Base-by-base conservation (phyloP, 2,888 invertebrate species). In the Griposia aprilina region DNA sequence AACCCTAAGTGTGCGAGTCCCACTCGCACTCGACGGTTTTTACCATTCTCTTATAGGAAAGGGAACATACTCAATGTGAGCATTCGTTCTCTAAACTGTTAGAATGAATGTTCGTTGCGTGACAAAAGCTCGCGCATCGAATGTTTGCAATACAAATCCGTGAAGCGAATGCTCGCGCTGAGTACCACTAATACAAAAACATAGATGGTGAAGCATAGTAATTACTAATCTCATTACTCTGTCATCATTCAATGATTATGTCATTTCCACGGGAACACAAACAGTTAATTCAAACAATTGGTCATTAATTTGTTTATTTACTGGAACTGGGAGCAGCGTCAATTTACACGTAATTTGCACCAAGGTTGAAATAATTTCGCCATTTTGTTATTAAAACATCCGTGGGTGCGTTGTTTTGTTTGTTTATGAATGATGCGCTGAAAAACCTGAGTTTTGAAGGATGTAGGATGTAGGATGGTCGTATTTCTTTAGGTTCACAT, bases 261-360 rank as follows among this genome's bases (percentile, higher is more conserved):
- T 73, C 41, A 83, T 86, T 83, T 83, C 63, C 86, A 50, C n/a
- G 52, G 63, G 59, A 45, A 67, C 63, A 81, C 65, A 86, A 84
- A 88, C 82, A 78, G 66, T 73, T 76, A 81, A 77, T 63, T 77
- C 79, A 87, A 81, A 81, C 76, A 78, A 55, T 30, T 69, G 74
- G 63, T 65, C 78, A 80, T 87, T 81, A 81, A 85, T 87, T 79
- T 82, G 82, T 88, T 87, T 84, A 80, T 79, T 82, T 84, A 80
- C 76, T 75, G 41, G 60, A 78, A 81, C 79, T 50, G 45, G 48
- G 57, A 75, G 81, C 80, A 62, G 30, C 75, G 62, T 75, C 75
- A 78, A 81, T 82, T 80, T 68, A 71, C 68, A 79, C 80, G 76
- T 82, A 66, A 82, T 86, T 86, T 67, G 59, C 72, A 60, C 26